Evolutionary conservation across 2,888 invertebrate genomes (phyloP).

Genomic region (Clostera curtula): DNA sequence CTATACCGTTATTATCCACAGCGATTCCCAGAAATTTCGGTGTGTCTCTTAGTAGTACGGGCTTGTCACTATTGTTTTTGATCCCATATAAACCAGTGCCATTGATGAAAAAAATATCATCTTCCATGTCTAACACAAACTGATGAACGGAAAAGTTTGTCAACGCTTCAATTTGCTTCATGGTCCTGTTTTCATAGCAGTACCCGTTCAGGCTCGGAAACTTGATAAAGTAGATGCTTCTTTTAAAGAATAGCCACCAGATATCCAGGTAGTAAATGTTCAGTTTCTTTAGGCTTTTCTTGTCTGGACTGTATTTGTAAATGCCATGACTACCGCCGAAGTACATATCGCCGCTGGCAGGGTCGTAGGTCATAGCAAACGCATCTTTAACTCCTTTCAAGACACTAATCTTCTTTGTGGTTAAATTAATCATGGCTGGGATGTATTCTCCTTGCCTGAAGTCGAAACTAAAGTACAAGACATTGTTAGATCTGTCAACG

Average conservation of each 20-base stretch:
- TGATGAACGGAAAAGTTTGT: constrained; percentile 39
- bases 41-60: constrained; percentile 32
- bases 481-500: constrained; percentile 41
- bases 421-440: constrained; percentile 41
- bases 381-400: constrained; percentile 57
- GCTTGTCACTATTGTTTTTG: constrained; percentile 20
- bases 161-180: constrained; percentile 30
- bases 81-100: constrained; percentile 47
- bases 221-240: constrained; percentile 45
- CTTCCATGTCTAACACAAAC: constrained; percentile 44
- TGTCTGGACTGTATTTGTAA: constrained; percentile 39
- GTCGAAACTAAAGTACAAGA: constrained; percentile 56
- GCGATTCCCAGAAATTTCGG: constrained; percentile 47
- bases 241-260: constrained; percentile 54
- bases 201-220: constrained; percentile 51
- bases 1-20: constrained; percentile 38
- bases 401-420: constrained; percentile 39
- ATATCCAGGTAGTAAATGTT: constrained; percentile 45
- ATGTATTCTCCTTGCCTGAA: constrained; percentile 51
- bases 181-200: constrained; percentile 35
- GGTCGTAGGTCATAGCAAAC: constrained; percentile 47
- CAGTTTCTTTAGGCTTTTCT: constrained; percentile 35
- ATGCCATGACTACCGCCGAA: constrained; percentile 60
- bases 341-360: constrained; percentile 34
- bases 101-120: constrained; percentile 51